Conservation (phyloP, 2,797 vertebrate genomes). For the Danio aesculapii region DNA sequence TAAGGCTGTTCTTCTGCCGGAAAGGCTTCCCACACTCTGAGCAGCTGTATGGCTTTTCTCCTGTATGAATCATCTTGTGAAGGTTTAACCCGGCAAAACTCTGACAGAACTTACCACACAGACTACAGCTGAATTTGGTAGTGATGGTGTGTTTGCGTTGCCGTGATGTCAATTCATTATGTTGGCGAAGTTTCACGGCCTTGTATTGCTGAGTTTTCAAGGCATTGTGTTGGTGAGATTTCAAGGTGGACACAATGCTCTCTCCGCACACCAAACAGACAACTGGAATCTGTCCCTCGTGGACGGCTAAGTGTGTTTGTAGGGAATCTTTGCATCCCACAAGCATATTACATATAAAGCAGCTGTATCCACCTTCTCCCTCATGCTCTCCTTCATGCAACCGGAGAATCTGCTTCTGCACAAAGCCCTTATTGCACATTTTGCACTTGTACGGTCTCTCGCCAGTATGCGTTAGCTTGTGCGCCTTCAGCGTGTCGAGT, state of each 20-base stretch:
- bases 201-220: slow-evolving; percentile 76
- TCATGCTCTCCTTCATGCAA: slow-evolving; percentile 75
- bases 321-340: slow-evolving; percentile 67
- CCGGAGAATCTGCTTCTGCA: slow-evolving; percentile 76
- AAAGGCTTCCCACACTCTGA: slow-evolving; percentile 74
- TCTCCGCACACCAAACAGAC: slow-evolving; percentile 67
- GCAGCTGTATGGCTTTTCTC: slow-evolving; percentile 75
- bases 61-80: slow-evolving; percentile 76
- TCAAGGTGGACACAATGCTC: slow-evolving; percentile 69
- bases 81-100: slow-evolving; percentile 74
- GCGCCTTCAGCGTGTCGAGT: slow-evolving; percentile 79
- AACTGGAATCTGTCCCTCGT: slow-evolving; percentile 60
- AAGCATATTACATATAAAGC: slow-evolving; percentile 68
- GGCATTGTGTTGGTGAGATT: slow-evolving; percentile 74
- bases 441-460: slow-evolving; percentile 80
- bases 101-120: slow-evolving; percentile 76
- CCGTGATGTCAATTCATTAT: slow-evolving; percentile 52
- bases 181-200: slow-evolving; percentile 74
- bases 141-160: slow-evolving; percentile 65
- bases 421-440: slow-evolving; percentile 80
- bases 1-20: slow-evolving; percentile 78
- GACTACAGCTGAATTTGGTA: slow-evolving; percentile 69
- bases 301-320: slow-evolving; percentile 69
- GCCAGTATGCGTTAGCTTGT: slow-evolving; percentile 82
- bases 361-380: slow-evolving; percentile 62